Conservation (phyloP, 1,140 invertebrate species). For the Dendroctonus valens region DNA sequence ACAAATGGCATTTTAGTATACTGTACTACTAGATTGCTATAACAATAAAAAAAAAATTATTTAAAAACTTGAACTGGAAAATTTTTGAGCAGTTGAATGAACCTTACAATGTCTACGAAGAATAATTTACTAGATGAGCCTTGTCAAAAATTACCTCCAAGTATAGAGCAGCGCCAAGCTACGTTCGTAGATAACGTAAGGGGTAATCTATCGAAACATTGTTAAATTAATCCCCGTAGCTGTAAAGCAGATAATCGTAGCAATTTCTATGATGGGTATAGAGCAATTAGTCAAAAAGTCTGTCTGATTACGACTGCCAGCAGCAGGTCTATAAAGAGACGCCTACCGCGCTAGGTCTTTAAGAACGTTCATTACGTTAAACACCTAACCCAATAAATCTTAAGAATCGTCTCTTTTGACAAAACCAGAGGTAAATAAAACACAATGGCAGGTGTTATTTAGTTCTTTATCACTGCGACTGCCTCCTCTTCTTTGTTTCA, state of each 20-base stretch:
- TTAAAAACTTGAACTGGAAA: too few relatives aligned
- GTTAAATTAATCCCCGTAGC: conserved; percentile 12
- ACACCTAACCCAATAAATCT: conserved; percentile 35
- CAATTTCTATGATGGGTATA: conserved; percentile 25
- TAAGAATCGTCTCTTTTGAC: conserved; percentile 30
- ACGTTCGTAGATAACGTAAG: neutral
- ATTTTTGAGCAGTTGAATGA: too few relatives aligned
- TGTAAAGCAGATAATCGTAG: conserved; percentile 22
- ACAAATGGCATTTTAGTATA: too few relatives aligned
- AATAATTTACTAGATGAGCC: too few relatives aligned
- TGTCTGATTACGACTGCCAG: conserved; percentile 10
- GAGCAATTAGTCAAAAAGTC: conserved; percentile 20
- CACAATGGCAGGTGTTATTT: conserved; percentile 29
- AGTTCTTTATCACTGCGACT: conserved; percentile 25
- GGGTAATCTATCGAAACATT: conserved; percentile 12
- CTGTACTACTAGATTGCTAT: too few relatives aligned
- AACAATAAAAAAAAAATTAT: too few relatives aligned
- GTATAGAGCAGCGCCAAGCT: too few relatives aligned
- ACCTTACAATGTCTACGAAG: too few relatives aligned
- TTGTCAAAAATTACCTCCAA: too few relatives aligned
- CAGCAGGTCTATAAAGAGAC: conserved; percentile 14
- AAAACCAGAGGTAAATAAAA: conserved; percentile 33
- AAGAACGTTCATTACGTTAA: conserved; percentile 32
- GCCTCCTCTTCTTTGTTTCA: conserved; percentile 21
- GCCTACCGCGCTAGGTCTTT: conserved; percentile 16